These are phyloP conservation scores for Bombus confusus DNA, from an alignment of 1,140 invertebrate species.

Conservation along the genomic window DNA sequence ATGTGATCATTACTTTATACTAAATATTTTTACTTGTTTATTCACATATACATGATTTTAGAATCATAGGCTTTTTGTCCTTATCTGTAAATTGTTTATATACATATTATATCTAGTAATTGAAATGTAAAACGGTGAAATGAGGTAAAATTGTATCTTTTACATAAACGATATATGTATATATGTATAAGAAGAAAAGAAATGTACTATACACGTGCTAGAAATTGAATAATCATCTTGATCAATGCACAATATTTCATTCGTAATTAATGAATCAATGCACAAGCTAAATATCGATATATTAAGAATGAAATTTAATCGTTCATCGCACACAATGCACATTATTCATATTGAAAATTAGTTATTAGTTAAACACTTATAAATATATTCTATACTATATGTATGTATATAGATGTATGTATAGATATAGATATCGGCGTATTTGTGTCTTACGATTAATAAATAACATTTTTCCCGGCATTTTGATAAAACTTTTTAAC, in stretches of 20 bases:
- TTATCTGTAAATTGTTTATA: not conserved
- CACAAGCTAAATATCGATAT: not conserved
- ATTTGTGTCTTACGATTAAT: conserved; percentile 66
- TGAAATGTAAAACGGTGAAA: not conserved
- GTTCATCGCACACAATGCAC: not conserved
- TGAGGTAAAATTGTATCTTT: not conserved
- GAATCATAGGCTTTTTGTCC: not conserved
- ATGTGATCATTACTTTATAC: not conserved
- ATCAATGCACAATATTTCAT: conserved; percentile 5
- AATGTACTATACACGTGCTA: not conserved
- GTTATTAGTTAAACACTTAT: conserved; percentile 35
- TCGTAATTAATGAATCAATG: not conserved
- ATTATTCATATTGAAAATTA: conserved; percentile 17
- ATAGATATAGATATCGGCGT: conserved; percentile 48
- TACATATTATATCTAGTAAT: not conserved
- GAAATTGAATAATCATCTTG: not conserved
- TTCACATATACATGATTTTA: not conserved
- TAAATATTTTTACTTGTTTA: conserved; percentile 1
- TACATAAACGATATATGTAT: not conserved
- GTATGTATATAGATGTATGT: conserved; percentile 41
- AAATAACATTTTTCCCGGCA: conserved; percentile 65
- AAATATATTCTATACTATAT: conserved; percentile 49
- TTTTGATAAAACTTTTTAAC: conserved; percentile 64
- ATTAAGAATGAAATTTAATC: not conserved
- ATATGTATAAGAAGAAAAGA: not conserved